phyloP scores from a whole-genome alignment of 2,888 invertebrate genomes.

The Anorthoa munda region DNA sequence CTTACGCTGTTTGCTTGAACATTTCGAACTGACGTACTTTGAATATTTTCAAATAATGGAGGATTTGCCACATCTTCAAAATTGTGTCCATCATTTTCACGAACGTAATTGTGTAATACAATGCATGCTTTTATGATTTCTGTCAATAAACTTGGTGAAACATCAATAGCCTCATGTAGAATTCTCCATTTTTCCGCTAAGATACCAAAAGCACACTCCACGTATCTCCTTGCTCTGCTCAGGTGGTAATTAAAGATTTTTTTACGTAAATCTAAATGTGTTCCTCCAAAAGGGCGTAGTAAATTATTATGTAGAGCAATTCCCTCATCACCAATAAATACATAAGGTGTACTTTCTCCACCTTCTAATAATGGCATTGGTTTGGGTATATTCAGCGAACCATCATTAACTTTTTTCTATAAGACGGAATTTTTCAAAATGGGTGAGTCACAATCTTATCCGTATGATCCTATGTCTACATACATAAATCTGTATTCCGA shows the following conservation, averaged over 20 bases:
- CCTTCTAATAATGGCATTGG: constrained; percentile 59
- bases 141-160: constrained; percentile 56
- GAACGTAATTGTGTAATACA: constrained; percentile 64
- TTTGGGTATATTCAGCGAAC: constrained; percentile 1
- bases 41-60: background rate
- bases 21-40: background rate
- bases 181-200: no score
- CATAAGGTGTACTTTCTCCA: constrained; percentile 41
- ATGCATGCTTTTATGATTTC: constrained; percentile 46
- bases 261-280: no score
- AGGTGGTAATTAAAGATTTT: no score
- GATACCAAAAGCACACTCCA: no score
- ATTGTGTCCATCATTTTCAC: constrained; percentile 63
- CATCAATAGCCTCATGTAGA: constrained; percentile 62
- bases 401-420: no score
- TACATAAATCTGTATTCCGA: constrained; percentile 60
- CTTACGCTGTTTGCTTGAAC: constrained; percentile 63
- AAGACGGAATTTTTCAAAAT: no score
- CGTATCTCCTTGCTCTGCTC: no score
- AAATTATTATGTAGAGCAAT: constrained; percentile 7
- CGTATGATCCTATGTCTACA: constrained; percentile 9
- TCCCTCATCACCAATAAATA: no score
- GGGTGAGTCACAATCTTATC: no score
- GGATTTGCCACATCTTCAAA: constrained; percentile 57
- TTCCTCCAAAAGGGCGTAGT: constrained; percentile 56